Evolutionary conservation across 2,113 vertebrate genomes (phyloP).

Genomic region (Trichechus manatus): DNA sequence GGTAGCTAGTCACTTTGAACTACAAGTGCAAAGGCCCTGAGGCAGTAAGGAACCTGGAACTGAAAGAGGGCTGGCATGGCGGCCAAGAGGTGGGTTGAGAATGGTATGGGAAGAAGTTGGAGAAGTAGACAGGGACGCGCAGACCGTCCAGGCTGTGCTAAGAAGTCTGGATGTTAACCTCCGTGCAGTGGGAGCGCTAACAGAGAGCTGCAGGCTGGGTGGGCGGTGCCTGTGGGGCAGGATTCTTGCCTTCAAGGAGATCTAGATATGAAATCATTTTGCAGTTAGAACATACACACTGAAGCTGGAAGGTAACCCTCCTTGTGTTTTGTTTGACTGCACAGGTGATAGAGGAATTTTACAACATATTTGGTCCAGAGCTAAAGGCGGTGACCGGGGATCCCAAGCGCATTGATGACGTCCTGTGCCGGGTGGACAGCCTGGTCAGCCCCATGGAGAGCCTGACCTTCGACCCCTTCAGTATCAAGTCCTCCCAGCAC

Average conservation of each 20-base stretch:
- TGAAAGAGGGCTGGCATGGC: rapidly evolving
- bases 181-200: rapidly evolving
- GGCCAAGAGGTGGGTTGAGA: rapidly evolving
- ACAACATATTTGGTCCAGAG: constrained; percentile 93
- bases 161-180: background rate
- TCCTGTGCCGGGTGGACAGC: constrained; percentile 89
- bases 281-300: rapidly evolving
- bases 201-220: background rate
- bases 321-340: background rate
- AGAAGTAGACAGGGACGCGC: rapidly evolving
- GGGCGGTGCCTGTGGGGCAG: background rate
- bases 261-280: rapidly evolving
- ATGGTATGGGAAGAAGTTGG: background rate
- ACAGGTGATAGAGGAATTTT: constrained; percentile 94
- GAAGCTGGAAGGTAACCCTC: background rate
- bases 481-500: constrained; percentile 83
- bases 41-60: background rate
- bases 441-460: constrained; percentile 91
- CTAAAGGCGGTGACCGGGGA: constrained; percentile 93
- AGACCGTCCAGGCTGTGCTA: rapidly evolving
- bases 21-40: background rate
- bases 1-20: background rate
- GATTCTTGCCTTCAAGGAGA: background rate
- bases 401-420: constrained; percentile 90
- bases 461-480: constrained; percentile 93